Conservation (phyloP, 2,888 invertebrate genomes). For the Pelosia muscerda region DNA sequence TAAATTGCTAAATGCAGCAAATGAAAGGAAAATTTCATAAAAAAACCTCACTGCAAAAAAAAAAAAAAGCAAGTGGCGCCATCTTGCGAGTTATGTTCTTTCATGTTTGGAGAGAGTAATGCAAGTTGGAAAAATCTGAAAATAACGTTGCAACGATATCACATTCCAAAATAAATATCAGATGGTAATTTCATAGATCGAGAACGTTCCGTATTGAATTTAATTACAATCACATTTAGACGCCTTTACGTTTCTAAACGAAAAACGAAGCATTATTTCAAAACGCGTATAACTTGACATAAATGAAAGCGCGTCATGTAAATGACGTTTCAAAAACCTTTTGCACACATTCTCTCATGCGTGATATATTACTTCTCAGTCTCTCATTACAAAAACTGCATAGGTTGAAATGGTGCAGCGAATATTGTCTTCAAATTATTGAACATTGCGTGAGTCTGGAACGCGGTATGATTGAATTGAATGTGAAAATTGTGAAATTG, state of each 20-base stretch:
- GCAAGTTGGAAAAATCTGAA: too few species aligned
- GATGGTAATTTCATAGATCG: too few species aligned
- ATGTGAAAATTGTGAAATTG: slow-evolving; percentile 1
- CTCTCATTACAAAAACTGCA: neutral
- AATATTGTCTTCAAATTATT: neutral
- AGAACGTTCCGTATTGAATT: too few species aligned
- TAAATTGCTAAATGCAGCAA: too few species aligned
- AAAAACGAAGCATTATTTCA: slow-evolving; percentile 12
- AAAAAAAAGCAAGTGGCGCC: too few species aligned
- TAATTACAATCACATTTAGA: neutral
- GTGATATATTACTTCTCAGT: neutral
- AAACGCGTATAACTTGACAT: slow-evolving; percentile 16
- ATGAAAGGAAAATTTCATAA: too few species aligned
- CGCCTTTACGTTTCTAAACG: slow-evolving; percentile 12
- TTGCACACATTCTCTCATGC: neutral
- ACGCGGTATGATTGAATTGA: slow-evolving; percentile 10
- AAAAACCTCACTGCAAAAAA: too few species aligned
- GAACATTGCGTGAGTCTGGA: neutral
- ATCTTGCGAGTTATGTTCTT: too few species aligned
- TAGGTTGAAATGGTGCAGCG: neutral
- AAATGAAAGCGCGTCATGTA: slow-evolving; percentile 21
- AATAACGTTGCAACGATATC: too few species aligned
- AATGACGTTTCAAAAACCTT: slow-evolving; percentile 8
- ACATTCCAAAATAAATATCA: too few species aligned
- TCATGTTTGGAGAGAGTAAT: too few species aligned